phyloP scores from a whole-genome alignment of 2,797 vertebrate species.

The Lacerta bilineata region DNA sequence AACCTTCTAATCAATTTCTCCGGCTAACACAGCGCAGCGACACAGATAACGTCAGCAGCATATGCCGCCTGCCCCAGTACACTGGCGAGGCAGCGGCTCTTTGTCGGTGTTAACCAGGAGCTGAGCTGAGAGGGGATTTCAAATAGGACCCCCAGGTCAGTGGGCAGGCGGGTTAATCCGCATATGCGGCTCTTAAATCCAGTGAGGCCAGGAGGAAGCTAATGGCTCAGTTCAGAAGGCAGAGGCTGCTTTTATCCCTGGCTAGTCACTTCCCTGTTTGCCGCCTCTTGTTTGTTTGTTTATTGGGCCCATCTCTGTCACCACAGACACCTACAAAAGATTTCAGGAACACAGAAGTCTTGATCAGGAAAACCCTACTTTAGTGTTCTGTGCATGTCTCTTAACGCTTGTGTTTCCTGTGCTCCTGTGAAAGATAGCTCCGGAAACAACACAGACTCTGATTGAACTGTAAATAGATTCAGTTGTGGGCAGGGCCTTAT shows the following conservation, averaged over 20 bases:
- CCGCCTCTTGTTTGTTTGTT: background rate
- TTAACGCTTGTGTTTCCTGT: background rate
- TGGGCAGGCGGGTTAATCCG: constrained; percentile 30
- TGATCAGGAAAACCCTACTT: background rate
- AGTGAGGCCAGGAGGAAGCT: constrained; percentile 8
- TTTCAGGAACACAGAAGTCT: background rate
- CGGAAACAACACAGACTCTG: background rate
- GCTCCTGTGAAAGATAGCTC: background rate
- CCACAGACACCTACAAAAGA: background rate
- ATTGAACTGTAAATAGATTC: background rate
- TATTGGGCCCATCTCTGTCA: no score
- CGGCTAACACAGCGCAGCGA: constrained; percentile 26
- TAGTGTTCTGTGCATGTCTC: no score
- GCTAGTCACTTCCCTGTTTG: constrained; percentile 8
- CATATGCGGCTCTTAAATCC: constrained; percentile 7
- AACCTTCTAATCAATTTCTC: constrained; percentile 39
- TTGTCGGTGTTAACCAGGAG: constrained; percentile 37
- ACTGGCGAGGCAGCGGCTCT: background rate
- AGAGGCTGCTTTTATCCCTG: constrained; percentile 18
- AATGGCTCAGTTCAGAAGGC: constrained; percentile 22
- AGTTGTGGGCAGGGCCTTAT: background rate
- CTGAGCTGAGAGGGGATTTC: constrained; percentile 33
- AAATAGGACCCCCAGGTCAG: constrained; percentile 30
- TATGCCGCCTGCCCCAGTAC: constrained; percentile 15
- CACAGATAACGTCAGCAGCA: constrained; percentile 17